phyloP scores from a whole-genome alignment of 2,888 invertebrate species.

The Hesperia comma region DNA sequence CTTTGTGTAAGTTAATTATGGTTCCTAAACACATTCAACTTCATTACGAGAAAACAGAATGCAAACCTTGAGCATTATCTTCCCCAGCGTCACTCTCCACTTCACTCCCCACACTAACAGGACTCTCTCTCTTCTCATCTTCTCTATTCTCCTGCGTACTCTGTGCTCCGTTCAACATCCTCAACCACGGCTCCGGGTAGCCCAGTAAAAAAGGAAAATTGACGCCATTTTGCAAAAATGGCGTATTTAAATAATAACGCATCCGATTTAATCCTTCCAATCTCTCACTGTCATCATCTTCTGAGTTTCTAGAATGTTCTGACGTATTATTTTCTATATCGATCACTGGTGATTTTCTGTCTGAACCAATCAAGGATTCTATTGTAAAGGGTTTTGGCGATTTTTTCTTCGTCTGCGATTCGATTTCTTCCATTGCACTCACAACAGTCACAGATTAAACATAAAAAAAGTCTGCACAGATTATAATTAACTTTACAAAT shows the following conservation, averaged over 20 bases:
- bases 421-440: slow-evolving; percentile 66
- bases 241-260: slow-evolving; percentile 75
- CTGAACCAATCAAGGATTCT: slow-evolving; percentile 82
- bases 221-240: slow-evolving; percentile 74
- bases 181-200: slow-evolving; percentile 77
- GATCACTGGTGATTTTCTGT: slow-evolving; percentile 76
- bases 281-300: slow-evolving; percentile 69
- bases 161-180: slow-evolving; percentile 62
- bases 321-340: slow-evolving; percentile 76
- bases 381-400: slow-evolving; percentile 86
- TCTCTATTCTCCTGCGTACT: slow-evolving; percentile 58
- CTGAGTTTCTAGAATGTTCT: slow-evolving; percentile 71
- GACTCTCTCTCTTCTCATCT: slow-evolving; percentile 74
- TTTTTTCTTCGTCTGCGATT: slow-evolving; percentile 68
- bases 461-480: slow-evolving; percentile 10
- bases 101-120: slow-evolving; percentile 77
- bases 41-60: no score
- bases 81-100: slow-evolving; percentile 74
- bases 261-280: slow-evolving; percentile 70
- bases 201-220: slow-evolving; percentile 75
- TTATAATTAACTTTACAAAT: slow-evolving; percentile 19
- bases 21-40: no score
- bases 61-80: slow-evolving; percentile 70
- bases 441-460: slow-evolving; percentile 18
- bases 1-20: no score